Evolutionary conservation across 2,113 vertebrate species (phyloP), one percentile per base, ranked within the genome.

Genomic region (Tachuris rubrigastra): DNA sequence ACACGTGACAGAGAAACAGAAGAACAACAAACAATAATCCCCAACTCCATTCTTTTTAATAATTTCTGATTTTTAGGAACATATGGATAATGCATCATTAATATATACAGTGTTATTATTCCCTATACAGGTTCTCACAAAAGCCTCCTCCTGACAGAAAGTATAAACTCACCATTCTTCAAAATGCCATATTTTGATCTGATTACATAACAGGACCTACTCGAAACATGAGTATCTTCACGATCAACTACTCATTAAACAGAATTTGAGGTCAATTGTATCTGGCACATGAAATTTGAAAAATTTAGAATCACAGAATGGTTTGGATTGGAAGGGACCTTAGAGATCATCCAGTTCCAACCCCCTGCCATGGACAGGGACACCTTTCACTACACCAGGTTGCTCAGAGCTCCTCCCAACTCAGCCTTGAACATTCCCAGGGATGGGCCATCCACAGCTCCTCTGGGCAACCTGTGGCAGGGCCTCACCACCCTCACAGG

Each of bases 351-450:
- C 41, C 22, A 35, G 47, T 62, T 76, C 41, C 47, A 69, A 7
- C 1, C 14, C 17, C 21, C 24, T 39, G 53, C 21, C 46, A 25
- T 39, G 41, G 55, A 2, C n/a, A 62, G 41, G 21, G n/a, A 47
- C 24, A 62, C 20, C 16, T 76, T 62, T 4, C 24, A 30, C 20
- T 15, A 27, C 5, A 7, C 6, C n/a, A 62, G 0, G 0, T 1
- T 33, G 47, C 55, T 55, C 71, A 69, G 41, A 76, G 17, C 22
- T 18, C 14, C 47, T 27, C 23, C 30, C 30, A 49, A 12, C 12
- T 14, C 6, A 17, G 21, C 41, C 41, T 31, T 35, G 25, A 27
- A 76, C 21, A 42, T 7, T 83, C 31, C 17, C n/a, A 62, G 6
- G 39, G 21, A 46, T 47, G 25, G 39, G 14, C 8, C n/a, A 83